Base-by-base conservation (phyloP, 2,888 invertebrate species). In the Drosophila maculinotata region DNA sequence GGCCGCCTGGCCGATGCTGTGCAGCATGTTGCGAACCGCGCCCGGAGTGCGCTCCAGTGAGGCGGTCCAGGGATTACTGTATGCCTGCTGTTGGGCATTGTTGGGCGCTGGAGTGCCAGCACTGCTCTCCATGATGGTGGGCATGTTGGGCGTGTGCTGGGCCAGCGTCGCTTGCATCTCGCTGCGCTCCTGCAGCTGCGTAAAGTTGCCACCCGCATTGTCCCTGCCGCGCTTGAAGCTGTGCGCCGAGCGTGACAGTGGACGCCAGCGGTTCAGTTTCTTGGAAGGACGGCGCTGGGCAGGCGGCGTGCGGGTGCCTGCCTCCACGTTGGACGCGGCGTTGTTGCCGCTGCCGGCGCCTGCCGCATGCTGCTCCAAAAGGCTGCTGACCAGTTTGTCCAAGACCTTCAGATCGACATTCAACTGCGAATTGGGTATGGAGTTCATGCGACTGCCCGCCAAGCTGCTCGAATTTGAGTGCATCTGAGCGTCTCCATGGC, bases 331-430 rank as follows among this genome's bases (percentile, higher is more conserved):
- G 1, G 45, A 25, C n/a, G 53, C 20, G 8, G 41, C 36, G 35
- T 36, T 47, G 28, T 52, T 57, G 8, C 15, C 58, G 3, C 49
- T 42, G 6, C 56, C 57, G 4, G 60, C 59, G 6, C 67, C 63
- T 9, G 74, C 58, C 4, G 70, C 48, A 47, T 89, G 89, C 62
- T 93, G 91, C 28, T 93, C 93, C 14, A 95, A 88, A 12, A 95
- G 90, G 26, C 93, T 93, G 20, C 93, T 93, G 9, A 95, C 92
- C 15, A 95, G 91, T 84, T 94, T 94, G 81, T 95, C 95, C 44
- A 95, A 89, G 1, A 93, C 93, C 25, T 93, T 94, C 30, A 95
- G 93, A 76, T 95, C 95, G 31, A 89, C 89, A 62, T 93, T 93
- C 7, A 92, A 83, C 72, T 92, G 93, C 0, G 93, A 91, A 52